Evolutionary conservation across 1,140 invertebrate genomes (phyloP).

Genomic region (Heterodera carotae): DNA sequence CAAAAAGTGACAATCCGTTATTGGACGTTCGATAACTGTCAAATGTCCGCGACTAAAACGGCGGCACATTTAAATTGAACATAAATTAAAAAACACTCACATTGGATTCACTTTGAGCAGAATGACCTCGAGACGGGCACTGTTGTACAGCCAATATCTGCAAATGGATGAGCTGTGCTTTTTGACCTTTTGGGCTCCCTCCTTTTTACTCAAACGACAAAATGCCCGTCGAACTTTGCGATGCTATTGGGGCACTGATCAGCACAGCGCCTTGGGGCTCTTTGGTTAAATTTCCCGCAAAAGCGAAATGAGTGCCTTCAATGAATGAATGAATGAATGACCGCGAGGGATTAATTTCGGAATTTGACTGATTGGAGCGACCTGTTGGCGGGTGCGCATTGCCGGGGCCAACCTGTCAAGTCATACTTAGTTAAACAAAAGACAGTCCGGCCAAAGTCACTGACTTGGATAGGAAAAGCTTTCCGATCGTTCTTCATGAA

Average conservation of each 20-base stretch:
- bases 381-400: constrained; percentile 42
- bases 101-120: constrained; percentile 46
- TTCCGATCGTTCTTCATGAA: constrained; percentile 50
- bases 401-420: constrained; percentile 35
- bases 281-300: constrained; percentile 51
- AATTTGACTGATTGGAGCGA: constrained; percentile 11
- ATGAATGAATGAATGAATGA: background rate
- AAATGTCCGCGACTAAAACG: constrained; percentile 37
- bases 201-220: constrained; percentile 46
- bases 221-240: constrained; percentile 47
- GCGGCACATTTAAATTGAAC: background rate
- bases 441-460: background rate
- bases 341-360: background rate
- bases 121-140: constrained; percentile 50
- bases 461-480: constrained; percentile 50
- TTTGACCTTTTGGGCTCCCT: constrained; percentile 12
- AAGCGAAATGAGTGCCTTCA: constrained; percentile 47
- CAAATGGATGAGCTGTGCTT: constrained; percentile 26
- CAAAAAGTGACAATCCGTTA: constrained; percentile 48
- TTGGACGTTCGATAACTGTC: constrained; percentile 49
- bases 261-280: constrained; percentile 48
- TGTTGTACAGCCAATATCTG: constrained; percentile 56
- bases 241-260: constrained; percentile 51
- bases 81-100: background rate
- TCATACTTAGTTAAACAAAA: background rate